Evolutionary conservation across 1,140 invertebrate genomes (phyloP), one percentile per base, ranked within the genome.

Genomic region (Drosophila bifasciata): DNA sequence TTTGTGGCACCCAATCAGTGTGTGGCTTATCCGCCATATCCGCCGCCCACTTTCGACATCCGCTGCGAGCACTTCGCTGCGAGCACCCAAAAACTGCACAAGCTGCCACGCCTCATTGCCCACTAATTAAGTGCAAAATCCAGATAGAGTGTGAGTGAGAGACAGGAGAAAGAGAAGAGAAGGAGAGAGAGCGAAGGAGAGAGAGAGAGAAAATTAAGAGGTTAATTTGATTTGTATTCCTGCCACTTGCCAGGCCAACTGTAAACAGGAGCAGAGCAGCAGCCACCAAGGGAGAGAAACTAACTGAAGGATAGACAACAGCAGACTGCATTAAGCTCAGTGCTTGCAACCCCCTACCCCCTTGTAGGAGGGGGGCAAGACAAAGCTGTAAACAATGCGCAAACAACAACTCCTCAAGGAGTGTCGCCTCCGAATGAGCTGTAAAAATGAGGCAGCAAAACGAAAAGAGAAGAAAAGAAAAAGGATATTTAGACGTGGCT

Each of bases 211-310:
- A 40, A 32, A 56, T 52, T 48, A 58, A 63, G 61, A 61, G 78
- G 72, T 73, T 85, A 85, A 85, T 85, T 85, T 76, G 76, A 85
- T 85, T 85, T 85, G 76, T 86, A 85, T 80, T 85, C 76, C 72
- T 59, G 81, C 59, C 80, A 84, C 75, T 83, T 77, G 74, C 64
- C 64, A 45, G 70, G 48, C 48, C 23, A 61, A 16, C 39, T 32
- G 50, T 15, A 50, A 50, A 49, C 48, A 49, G 48, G 11, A 36
- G 28, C 5, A 51, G 28, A 36, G 32, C 11, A 36, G 11, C 32
- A 13, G 32, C 11, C 9, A 11, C 32, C 32, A 3, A 9, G 8
- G 25, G 1, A 25, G 11, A 36, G 32, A 36, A 9, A 9, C 0
- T 0, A 32, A 11, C 32, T 13, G 11, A 13, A 5, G 32, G 4